A percentile compares a stretch with the other conserved stretches of the same genome.
These are phyloP conservation scores for Biston betularia DNA, from an alignment of 2,888 invertebrate species.

Conservation along the genomic window DNA sequence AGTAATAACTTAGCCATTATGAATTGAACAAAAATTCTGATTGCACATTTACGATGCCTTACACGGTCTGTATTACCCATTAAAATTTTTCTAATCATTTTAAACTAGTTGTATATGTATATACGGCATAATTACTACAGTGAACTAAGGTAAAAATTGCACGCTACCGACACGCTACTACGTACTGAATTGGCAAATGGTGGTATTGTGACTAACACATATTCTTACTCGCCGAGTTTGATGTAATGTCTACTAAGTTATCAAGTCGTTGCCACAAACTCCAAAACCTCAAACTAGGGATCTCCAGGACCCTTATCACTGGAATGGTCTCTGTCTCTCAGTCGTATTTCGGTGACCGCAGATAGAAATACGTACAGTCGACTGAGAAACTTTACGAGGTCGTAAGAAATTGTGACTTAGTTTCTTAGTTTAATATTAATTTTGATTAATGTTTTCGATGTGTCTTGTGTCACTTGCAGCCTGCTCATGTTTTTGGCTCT, in stretches of 20 bases:
- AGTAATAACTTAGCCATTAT: too few relatives aligned
- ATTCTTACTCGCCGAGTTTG: neutral
- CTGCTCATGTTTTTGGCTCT: neutral
- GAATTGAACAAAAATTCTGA: too few relatives aligned
- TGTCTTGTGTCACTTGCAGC: neutral
- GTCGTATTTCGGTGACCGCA: slow-evolving; percentile 23
- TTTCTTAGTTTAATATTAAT: slow-evolving; percentile 14
- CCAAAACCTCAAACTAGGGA: slow-evolving; percentile 18
- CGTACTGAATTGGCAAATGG: too few relatives aligned
- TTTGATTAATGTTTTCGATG: neutral
- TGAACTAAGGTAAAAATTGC: too few relatives aligned
- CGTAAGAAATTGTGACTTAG: slow-evolving; percentile 20
- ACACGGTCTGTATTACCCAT: too few relatives aligned
- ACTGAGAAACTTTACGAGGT: slow-evolving; percentile 9
- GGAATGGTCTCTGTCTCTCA: slow-evolving; percentile 11
- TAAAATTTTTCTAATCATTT: too few relatives aligned
- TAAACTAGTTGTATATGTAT: too few relatives aligned
- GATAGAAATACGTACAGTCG: slow-evolving; percentile 14
- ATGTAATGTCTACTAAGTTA: neutral
- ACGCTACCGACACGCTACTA: too few relatives aligned
- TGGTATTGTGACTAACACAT: too few relatives aligned
- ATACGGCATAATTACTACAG: too few relatives aligned
- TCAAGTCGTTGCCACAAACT: neutral
- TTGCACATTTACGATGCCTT: too few relatives aligned
- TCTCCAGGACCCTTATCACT: slow-evolving; percentile 29